A percentile compares a stretch with the other conserved stretches of the same genome.
Conservation (phyloP, 2,888 invertebrate genomes). For the Protonemura montana region DNA sequence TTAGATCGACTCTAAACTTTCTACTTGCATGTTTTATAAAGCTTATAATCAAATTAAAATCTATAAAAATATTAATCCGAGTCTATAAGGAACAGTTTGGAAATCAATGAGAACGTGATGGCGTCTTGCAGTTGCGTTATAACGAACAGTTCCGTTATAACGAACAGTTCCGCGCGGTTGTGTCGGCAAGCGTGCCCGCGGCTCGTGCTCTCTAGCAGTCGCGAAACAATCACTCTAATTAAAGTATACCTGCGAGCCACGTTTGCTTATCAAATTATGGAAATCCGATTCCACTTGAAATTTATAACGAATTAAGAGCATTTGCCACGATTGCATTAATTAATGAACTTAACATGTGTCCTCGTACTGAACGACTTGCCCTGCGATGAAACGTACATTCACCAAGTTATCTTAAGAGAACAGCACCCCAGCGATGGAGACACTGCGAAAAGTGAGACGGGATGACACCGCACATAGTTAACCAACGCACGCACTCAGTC, state of each 20-base stretch:
- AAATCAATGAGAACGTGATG: neutral
- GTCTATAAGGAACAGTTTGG: neutral
- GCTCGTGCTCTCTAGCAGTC: neutral
- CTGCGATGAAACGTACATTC: neutral
- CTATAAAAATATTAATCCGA: neutral
- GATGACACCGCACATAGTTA: neutral
- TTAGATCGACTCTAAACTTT: neutral
- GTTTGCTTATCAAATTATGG: neutral
- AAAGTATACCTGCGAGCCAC: neutral
- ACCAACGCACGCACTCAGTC: neutral
- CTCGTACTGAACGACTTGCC: neutral
- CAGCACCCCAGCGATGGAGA: no score
- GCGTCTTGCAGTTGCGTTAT: neutral
- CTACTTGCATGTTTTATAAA: neutral
- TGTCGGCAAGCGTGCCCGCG: no score
- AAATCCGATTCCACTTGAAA: neutral
- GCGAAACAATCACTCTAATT: neutral
- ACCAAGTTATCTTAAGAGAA: no score
- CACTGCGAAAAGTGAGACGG: neutral
- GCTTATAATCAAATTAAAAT: neutral
- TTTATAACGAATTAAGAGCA: neutral
- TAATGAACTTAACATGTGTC: neutral
- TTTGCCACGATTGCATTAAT: neutral
- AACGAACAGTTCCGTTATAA: neutral
- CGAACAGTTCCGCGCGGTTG: no score